Evolutionary conservation across 1,140 invertebrate genomes (phyloP), one percentile per base, ranked within the genome.

Genomic region (Globodera rostochiensis): DNA sequence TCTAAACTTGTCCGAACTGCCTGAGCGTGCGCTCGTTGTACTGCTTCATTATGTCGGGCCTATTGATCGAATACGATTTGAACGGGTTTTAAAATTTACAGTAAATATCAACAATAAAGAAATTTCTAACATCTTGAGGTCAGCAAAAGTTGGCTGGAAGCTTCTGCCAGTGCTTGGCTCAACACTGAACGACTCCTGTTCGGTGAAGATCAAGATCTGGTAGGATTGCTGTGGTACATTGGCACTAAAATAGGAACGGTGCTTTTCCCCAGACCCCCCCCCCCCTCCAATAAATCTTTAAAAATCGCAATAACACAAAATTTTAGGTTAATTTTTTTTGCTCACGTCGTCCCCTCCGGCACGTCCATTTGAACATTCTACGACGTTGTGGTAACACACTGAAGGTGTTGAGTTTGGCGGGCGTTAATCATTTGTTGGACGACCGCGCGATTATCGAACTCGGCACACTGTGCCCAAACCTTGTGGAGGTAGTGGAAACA

Each of bases 111-210:
- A 36, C 1, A 71, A 45, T 4, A 11, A 36, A 71, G 13, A 36
- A 36, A 36, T 36, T 36, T 36, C 36, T 36, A 71, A 45, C 11
- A 36, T 36, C 4, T 71, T 45, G n/a, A 71, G 69, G 69, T 88
- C 19, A 88, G 84, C 80, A 89, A 89, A 74, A 69, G 67, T 15
- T 89, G 86, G 82, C 84, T 89, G 36, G 88, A 89, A 79, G 76
- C 84, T 57, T 81, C 86, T 6, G 82, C 90, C 11, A 89, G 87
- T 50, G 86, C 87, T 67, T 50, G 75, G 69, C 21, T 66, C 6
- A 69, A 25, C 13, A 80, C 67, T 50, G 19, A 66, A 53, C 69
- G 46, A 53, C 47, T 76, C 15, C 25, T 49, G 67, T 80, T 83
- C 83, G 47, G 77, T 21, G 77, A 64, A 19, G 60, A 78, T 4